These are phyloP conservation scores for Callitettix versicolor DNA, from an alignment of 1,140 invertebrate species.

Conservation along the genomic window DNA sequence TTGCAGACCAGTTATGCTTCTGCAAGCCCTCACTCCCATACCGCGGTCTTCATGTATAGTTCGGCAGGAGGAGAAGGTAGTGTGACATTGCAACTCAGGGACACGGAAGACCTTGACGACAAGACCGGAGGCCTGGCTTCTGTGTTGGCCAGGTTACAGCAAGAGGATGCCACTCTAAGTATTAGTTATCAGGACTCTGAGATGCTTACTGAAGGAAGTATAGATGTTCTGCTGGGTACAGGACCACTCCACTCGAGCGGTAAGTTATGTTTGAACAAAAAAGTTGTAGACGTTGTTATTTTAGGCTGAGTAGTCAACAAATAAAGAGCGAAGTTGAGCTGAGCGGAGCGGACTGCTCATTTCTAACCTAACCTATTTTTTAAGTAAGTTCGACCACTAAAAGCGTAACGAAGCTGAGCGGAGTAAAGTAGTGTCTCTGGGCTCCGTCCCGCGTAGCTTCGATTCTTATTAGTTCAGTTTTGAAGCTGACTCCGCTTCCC, in stretches of 20 bases:
- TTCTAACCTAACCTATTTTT: too few species aligned
- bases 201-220: constrained; percentile 34
- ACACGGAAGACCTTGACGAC: constrained; percentile 40
- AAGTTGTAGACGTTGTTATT: too few species aligned
- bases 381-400: too few species aligned
- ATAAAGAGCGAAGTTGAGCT: too few species aligned
- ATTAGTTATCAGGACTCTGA: constrained; percentile 36
- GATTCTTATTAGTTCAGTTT: too few species aligned
- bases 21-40: constrained; percentile 12
- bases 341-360: too few species aligned
- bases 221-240: constrained; percentile 34
- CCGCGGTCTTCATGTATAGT: constrained; percentile 43
- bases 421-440: too few species aligned
- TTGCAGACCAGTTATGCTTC: constrained; percentile 39
- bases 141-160: constrained; percentile 35
- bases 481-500: too few species aligned
- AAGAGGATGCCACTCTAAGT: constrained; percentile 39
- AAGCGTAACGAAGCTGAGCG: too few species aligned
- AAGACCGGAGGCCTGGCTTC: constrained; percentile 22
- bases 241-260: constrained; percentile 26
- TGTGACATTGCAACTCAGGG: constrained; percentile 40
- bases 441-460: too few species aligned
- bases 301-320: too few species aligned
- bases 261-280: too few species aligned
- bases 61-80: constrained; percentile 34